Evolutionary conservation across 1,140 invertebrate species (phyloP), one percentile per base, ranked within the genome.

Genomic region (Sesamia nonagrioides): DNA sequence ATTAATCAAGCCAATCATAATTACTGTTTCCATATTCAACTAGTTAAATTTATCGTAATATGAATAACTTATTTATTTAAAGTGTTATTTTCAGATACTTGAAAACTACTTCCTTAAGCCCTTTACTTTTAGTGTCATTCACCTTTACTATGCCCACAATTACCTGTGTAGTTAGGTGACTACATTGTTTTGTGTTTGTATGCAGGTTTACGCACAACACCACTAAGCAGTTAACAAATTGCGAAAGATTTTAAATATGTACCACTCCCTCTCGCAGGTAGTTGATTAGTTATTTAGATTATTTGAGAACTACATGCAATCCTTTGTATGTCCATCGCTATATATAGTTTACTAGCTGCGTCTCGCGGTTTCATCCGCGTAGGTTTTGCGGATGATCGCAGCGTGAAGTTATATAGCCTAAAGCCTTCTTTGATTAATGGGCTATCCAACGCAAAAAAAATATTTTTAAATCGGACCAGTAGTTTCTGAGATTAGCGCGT

Each of bases 121-220:
- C 58, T 75, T 75, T 75, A 75, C 58, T 75, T 75, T 75, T 75
- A 15, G 42, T 45, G 73, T 75, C 73, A 75, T 75, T 75, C 40
- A 63, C 73, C 73, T 42, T 56, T 58, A 37, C 54, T 9, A 63
- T 27, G 56, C 21, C 45, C 2, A 11, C 15, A 56, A 21, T 21
- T 58, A 37, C 9, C 42, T 50, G 50, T 69, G 18, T 17, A 45
- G 17, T 17, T 66, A 45, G 5, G 42, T 33, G 3, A 1, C 27
- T 27, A 69, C 50, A 69, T 33, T 69, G 66, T 45, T 69, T 27
- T 50, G 60, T 66, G 37, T 66, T 66, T 42, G 37, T 42, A 37
- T 66, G 42, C 61, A 66, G 61, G 37, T 66, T 66, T 66, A 40
- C 60, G 60, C 35, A 35, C 52, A 2, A 1, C 6, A 40, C 15